Conservation (phyloP, 35 echinoderm and acorn worm genomes). For the Eucidaris tribuloides region DNA sequence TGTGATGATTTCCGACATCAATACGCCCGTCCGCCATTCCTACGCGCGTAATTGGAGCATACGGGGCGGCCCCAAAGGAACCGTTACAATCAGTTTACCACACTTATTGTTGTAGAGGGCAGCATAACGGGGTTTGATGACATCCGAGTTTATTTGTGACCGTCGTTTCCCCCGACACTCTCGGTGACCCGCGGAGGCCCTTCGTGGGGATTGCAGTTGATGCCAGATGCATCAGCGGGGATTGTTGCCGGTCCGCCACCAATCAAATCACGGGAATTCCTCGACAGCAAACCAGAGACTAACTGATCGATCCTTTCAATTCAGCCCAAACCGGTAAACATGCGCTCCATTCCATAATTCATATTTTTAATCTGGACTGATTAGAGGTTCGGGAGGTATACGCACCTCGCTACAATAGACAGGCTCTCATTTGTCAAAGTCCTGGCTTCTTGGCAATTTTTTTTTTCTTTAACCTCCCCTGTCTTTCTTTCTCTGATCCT, state of each 20-base stretch:
- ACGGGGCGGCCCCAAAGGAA: neutral
- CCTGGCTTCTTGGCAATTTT: no score
- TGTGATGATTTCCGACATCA: neutral
- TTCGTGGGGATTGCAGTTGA: neutral
- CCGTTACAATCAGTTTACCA: neutral
- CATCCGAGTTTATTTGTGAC: neutral
- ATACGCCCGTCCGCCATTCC: neutral
- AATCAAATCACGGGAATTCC: constrained; percentile 26
- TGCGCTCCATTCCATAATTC: constrained; percentile 25
- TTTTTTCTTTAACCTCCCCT: no score
- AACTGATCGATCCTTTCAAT: constrained; percentile 19
- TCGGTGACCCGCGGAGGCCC: neutral
- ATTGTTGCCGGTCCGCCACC: constrained; percentile 17
- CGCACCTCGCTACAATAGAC: no score
- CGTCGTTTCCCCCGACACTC: neutral
- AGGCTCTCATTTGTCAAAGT: no score
- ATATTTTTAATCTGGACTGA: constrained; percentile 41
- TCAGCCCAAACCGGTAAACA: constrained; percentile 29
- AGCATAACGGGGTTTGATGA: neutral
- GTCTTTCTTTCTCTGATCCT: no score
- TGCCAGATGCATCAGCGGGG: neutral
- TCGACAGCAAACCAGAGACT: constrained; percentile 4
- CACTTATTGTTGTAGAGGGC: neutral
- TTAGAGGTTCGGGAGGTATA: constrained; percentile 18
- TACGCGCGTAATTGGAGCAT: neutral